A percentile compares a stretch with the other conserved stretches of the same genome.
These are phyloP conservation scores for Zaprionus davidi DNA, from an alignment of 1,140 invertebrate genomes.

Conservation along the genomic window DNA sequence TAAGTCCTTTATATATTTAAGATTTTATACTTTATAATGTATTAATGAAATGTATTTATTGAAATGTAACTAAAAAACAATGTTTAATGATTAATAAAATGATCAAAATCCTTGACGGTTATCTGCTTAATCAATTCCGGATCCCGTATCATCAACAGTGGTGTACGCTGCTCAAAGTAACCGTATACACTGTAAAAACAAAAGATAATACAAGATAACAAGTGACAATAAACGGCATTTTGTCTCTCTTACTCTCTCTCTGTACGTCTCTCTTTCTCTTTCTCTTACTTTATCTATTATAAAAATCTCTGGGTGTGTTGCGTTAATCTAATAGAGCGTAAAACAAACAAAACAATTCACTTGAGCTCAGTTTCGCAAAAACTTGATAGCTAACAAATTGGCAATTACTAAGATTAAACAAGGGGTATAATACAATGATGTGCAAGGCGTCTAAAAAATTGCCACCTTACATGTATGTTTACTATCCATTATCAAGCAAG, in stretches of 20 bases:
- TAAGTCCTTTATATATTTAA: no score
- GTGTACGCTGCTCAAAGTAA: slow-evolving; percentile 85
- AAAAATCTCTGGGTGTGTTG: neutral
- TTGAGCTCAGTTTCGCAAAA: no score
- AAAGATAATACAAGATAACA: neutral
- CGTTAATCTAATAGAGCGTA: no score
- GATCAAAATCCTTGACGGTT: slow-evolving; percentile 84
- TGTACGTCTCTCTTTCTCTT: neutral
- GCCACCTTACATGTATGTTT: neutral
- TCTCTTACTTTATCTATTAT: neutral
- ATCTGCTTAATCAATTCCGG: slow-evolving; percentile 84
- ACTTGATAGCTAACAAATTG: no score
- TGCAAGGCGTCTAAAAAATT: no score
- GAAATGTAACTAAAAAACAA: no score
- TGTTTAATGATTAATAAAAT: slow-evolving; percentile 85
- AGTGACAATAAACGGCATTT: neutral
- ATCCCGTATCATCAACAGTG: slow-evolving; percentile 86
- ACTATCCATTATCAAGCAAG: neutral
- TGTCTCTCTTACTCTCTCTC: neutral
- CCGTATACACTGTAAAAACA: slow-evolving; percentile 84
- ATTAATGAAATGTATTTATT: no score
- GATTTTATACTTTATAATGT: no score
- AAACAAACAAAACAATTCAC: no score
- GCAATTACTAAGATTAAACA: no score
- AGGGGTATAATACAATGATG: no score